These are phyloP conservation scores for Protaetia brevitarsis DNA, from an alignment of 1,140 invertebrate species.

Conservation along the genomic window DNA sequence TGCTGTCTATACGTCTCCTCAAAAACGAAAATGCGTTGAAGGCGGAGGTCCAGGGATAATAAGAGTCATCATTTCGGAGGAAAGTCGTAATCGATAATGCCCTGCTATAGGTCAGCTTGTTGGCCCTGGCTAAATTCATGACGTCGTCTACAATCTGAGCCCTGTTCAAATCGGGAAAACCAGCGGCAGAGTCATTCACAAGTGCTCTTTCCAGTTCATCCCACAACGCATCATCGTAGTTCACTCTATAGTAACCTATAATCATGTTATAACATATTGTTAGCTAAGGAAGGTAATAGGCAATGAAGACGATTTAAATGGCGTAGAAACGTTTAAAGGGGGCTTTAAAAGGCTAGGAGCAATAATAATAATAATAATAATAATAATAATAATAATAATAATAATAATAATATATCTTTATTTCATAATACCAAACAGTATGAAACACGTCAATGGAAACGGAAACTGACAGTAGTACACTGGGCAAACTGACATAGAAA, in stretches of 20 bases:
- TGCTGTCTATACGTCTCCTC: conserved; percentile 45
- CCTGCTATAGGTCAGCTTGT: conserved; percentile 47
- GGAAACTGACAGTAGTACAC: no score
- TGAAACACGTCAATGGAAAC: no score
- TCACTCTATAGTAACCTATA: conserved; percentile 62
- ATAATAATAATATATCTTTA: no score
- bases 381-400: no score
- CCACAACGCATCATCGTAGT: conserved; percentile 58
- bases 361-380: no score
- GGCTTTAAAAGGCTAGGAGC: no score
- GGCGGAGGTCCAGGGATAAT: conserved; percentile 64
- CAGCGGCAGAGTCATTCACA: conserved; percentile 26
- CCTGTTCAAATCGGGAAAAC: conserved; percentile 54
- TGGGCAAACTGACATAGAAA: no score
- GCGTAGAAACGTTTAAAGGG: no score
- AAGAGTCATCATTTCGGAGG: conserved; percentile 59
- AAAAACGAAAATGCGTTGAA: conserved; percentile 56
- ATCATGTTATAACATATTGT: no score
- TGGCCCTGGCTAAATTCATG: conserved; percentile 49
- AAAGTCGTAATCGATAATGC: conserved; percentile 60
- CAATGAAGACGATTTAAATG: no score
- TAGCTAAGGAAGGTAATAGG: no score
- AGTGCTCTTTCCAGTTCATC: conserved; percentile 52
- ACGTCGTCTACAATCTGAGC: conserved; percentile 60
- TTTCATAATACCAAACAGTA: no score